Base-by-base conservation (phyloP, 2,113 vertebrate genomes). In the Tragelaphus buxtoni region DNA sequence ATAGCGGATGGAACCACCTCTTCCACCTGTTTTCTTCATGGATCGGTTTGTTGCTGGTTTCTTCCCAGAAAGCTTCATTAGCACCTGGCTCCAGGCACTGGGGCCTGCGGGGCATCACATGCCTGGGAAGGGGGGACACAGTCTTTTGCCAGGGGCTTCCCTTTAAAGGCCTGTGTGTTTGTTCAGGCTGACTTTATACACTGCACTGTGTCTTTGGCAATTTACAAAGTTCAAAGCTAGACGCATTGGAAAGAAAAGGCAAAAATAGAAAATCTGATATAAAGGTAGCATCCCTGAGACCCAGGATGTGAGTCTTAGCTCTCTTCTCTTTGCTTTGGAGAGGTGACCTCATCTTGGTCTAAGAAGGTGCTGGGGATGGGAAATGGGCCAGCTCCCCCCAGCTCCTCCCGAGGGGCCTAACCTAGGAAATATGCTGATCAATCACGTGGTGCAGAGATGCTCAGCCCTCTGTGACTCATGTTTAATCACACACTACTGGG, bases 211-310 rank as follows among this genome's bases (percentile, higher is more conserved):
- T 89, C 79, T 60, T 74, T 47, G 51, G 79, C 22, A 24, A 58
- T 63, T 74, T 80, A 55, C 35, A 80, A 63, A 61, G 58, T 69
- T 80, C 60, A 72, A 85, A 95, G 45, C 32, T 80, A 87, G 76
- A 74, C 3, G 2, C 58, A 10, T 10, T 3, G 28, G 45, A 47
- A 65, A 69, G 17, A 76, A 69, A 80, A 80, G 49, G 14, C 69
- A 88, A 47, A 80, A 63, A 16, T 26, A 28, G 80, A 51, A 87
- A 72, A 5, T 83, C 45, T 51, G 49, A 9, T 28, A 56, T 88
- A 61, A 58, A 85, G 47, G 26, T 22, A 30, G 39, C 63, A 20
- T 63, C 79, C 20, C 72, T 12, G 8, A 89, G 72, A 32, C 22
- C 80, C 58, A 22, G 30, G 12, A 20, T 11, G 47, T 24, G 77